Percentiles rank a stretch among this genome's conserved stretches.
phyloP scores from a whole-genome alignment of 92 coral and sea anemone genomes.

The Palythoa grandiflora region DNA sequence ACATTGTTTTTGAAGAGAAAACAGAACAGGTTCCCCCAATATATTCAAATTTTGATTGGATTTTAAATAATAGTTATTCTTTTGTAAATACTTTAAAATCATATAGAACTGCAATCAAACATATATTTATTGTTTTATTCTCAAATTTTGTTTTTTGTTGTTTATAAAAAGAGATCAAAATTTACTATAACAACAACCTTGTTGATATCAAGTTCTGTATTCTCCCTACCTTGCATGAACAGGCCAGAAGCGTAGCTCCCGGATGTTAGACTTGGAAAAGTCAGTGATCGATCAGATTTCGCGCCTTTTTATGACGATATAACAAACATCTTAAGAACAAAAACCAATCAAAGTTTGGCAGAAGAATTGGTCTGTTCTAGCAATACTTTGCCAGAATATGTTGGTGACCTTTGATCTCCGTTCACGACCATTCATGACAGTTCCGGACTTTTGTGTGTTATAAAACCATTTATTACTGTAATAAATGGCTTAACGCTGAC shows the following conservation, averaged over 20 bases:
- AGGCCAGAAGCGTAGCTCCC: constrained; percentile 1
- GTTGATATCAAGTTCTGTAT: not conserved
- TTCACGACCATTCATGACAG: no score
- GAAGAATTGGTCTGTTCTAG: no score
- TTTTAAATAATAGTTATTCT: not conserved
- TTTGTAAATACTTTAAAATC: not conserved
- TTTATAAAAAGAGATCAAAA: not conserved
- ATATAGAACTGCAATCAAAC: not conserved
- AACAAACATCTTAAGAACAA: no score
- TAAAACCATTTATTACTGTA: no score
- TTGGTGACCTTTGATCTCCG: no score
- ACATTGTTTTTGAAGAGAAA: constrained; percentile 8
- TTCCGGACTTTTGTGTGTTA: no score
- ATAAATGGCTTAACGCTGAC: no score
- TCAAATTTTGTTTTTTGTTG: not conserved
- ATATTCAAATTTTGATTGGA: not conserved
- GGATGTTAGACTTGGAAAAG: constrained; percentile 3
- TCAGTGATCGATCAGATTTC: constrained; percentile 17
- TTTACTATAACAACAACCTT: not conserved
- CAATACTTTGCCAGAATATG: no score
- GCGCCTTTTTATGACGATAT: constrained; percentile 23
- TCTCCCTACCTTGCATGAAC: constrained; percentile 12
- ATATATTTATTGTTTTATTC: not conserved
- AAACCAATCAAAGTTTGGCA: no score
- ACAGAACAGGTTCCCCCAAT: not conserved